A percentile compares a stretch with the other conserved stretches of the same genome.
phyloP scores from a whole-genome alignment of 1,140 invertebrate genomes.

The Apis dorsata region DNA sequence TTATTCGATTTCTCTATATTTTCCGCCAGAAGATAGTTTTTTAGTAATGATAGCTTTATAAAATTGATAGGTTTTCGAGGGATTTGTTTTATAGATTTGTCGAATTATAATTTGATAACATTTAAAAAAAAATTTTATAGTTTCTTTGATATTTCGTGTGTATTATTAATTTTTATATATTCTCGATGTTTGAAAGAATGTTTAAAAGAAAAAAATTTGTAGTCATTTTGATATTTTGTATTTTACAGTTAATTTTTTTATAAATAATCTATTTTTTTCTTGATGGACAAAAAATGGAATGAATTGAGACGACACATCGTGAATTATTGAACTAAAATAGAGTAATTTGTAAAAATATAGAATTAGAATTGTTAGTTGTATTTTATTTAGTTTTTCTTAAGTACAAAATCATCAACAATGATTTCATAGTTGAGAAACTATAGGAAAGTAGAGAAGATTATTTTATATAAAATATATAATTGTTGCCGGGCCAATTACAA shows the following conservation, averaged over 20 bases:
- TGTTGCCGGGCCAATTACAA: constrained; percentile 34
- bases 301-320: too few relatives aligned
- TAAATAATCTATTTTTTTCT: too few relatives aligned
- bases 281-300: too few relatives aligned
- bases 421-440: constrained; percentile 8
- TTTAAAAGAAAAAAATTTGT: too few relatives aligned
- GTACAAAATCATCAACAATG: not conserved
- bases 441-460: not conserved
- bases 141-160: too few relatives aligned
- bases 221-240: too few relatives aligned
- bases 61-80: constrained; percentile 37
- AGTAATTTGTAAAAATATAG: too few relatives aligned
- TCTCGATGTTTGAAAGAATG: too few relatives aligned
- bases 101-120: not conserved
- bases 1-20: constrained; percentile 43
- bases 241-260: too few relatives aligned
- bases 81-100: not conserved
- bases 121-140: not conserved
- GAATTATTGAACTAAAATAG: not conserved
- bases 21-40: constrained; percentile 35
- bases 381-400: not conserved
- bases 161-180: too few relatives aligned
- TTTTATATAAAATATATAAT: constrained; percentile 34
- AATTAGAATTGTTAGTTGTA: not conserved
- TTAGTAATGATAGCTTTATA: constrained; percentile 49